A percentile compares a stretch with the other conserved stretches of the same genome.
phyloP scores from a whole-genome alignment of 2,888 invertebrate genomes.

The Pristionchus arcanus region DNA sequence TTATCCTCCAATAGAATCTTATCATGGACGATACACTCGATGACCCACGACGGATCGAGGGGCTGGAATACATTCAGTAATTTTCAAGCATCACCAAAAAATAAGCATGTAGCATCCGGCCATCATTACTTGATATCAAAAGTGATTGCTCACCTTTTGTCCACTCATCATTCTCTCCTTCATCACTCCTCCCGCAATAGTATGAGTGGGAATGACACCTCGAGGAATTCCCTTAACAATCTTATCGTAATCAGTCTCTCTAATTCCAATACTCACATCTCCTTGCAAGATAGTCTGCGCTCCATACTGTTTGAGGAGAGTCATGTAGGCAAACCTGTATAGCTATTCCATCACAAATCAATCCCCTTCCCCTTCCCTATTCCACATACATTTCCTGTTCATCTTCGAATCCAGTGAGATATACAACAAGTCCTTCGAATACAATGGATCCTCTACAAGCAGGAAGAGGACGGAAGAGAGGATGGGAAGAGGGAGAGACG shows the following conservation, averaged over 20 bases:
- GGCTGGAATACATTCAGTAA: not conserved
- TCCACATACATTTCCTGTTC: conserved; percentile 16
- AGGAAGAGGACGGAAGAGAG: conserved; percentile 53
- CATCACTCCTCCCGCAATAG: not conserved
- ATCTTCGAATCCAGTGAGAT: not conserved
- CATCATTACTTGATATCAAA: too few relatives aligned
- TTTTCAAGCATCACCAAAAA: not conserved
- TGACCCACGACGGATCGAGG: conserved; percentile 50
- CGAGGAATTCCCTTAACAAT: not conserved
- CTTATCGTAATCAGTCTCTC: not conserved
- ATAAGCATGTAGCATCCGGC: too few relatives aligned
- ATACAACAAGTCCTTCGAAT: conserved; percentile 35
- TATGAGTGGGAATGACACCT: not conserved
- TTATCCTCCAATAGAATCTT: conserved; percentile 40
- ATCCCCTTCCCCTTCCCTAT: not conserved
- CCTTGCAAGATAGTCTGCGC: not conserved
- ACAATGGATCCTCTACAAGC: conserved; percentile 15
- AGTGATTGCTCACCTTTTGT: not conserved
- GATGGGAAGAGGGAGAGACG: conserved; percentile 44
- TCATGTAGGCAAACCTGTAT: not conserved
- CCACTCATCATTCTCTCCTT: not conserved
- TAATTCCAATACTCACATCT: not conserved
- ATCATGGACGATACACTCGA: conserved; percentile 53
- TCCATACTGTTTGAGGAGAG: not conserved
- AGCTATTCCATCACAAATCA: not conserved